phyloP scores from a whole-genome alignment of 2,888 invertebrate species.

The Protodeltote pygarga region DNA sequence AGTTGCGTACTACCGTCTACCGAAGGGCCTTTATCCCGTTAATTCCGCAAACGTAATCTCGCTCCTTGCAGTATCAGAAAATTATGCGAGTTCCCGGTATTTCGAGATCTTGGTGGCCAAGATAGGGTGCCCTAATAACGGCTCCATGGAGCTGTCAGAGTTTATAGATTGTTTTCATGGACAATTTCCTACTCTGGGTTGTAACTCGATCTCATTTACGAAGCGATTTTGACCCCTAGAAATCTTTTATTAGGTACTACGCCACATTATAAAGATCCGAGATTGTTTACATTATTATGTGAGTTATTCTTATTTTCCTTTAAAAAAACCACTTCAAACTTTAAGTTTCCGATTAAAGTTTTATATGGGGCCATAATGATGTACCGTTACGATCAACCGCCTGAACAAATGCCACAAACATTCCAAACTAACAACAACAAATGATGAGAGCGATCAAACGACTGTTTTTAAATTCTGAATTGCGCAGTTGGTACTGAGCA shows the following conservation, averaged over 20 bases:
- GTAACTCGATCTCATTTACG: slow-evolving; percentile 65
- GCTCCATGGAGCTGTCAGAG: slow-evolving; percentile 28
- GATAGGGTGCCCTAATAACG: background rate
- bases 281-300: slow-evolving; percentile 47
- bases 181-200: slow-evolving; percentile 45
- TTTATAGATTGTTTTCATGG: slow-evolving; percentile 21
- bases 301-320: slow-evolving; percentile 22
- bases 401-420: slow-evolving; percentile 74
- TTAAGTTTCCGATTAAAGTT: slow-evolving; percentile 58
- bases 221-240: slow-evolving; percentile 39
- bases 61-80: no score
- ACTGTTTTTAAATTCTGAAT: slow-evolving; percentile 43
- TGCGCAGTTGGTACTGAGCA: slow-evolving; percentile 26
- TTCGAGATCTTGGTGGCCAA: no score
- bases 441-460: slow-evolving; percentile 47
- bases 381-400: slow-evolving; percentile 59
- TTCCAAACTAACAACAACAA: slow-evolving; percentile 69
- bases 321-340: slow-evolving; percentile 46
- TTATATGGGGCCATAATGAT: slow-evolving; percentile 51
- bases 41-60: no score
- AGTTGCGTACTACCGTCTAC: no score
- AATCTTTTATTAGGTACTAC: slow-evolving; percentile 39
- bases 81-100: no score
- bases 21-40: no score
- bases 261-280: slow-evolving; percentile 36